A percentile compares a stretch with the other conserved stretches of the same genome.
phyloP scores from a whole-genome alignment of 2,113 vertebrate species.

The Cyprinus carpio region DNA sequence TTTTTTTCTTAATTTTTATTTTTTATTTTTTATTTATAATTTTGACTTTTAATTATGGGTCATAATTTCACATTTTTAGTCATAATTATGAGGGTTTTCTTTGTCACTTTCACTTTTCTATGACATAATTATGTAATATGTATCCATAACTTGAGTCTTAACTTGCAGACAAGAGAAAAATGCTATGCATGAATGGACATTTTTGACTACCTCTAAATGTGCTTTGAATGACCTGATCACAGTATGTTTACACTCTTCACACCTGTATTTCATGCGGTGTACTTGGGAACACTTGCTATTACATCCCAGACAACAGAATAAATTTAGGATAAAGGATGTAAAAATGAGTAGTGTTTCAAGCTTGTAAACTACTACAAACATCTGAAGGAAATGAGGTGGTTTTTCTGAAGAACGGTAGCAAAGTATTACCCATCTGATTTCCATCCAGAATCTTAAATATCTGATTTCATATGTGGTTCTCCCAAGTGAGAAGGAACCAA shows the following conservation, averaged over 20 bases:
- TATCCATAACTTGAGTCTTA: no score
- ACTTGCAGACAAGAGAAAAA: not conserved
- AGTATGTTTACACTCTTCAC: no score
- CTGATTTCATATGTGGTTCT: slow-evolving; percentile 9
- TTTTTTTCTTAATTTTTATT: no score
- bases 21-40: no score
- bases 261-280: not conserved
- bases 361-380: not conserved
- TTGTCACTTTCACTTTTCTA: no score
- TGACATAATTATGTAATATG: no score
- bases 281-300: not conserved
- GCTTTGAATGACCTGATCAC: not conserved
- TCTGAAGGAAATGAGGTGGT: not conserved
- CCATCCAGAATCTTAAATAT: slow-evolving; percentile 3
- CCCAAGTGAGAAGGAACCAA: slow-evolving; percentile 9
- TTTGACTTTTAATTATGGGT: no score
- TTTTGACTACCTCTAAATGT: not conserved
- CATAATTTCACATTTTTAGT: no score
- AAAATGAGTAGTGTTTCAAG: not conserved
- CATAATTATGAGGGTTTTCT: no score
- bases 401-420: not conserved
- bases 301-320: not conserved
- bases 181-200: not conserved
- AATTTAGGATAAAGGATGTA: not conserved
- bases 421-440: not conserved